Conservation (phyloP, 2,888 invertebrate genomes). For the Leucophenga montana region DNA sequence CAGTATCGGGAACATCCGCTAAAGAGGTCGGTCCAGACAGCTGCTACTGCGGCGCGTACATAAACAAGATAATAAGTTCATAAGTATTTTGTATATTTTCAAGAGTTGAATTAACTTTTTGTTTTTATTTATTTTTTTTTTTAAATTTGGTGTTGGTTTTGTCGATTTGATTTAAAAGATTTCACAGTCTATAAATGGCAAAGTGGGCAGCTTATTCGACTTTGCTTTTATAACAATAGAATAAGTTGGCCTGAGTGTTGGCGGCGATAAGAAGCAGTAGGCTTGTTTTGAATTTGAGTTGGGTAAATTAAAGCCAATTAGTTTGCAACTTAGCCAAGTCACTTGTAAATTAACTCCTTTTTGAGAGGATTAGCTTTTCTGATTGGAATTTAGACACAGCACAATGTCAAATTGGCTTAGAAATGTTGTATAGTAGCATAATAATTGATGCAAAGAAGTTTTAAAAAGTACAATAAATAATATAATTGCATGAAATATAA, state of each 20-base stretch:
- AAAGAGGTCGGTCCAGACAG: background rate
- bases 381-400: background rate
- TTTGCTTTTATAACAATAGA: no score
- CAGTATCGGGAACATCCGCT: background rate
- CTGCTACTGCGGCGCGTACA: conserved; percentile 35
- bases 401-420: no score
- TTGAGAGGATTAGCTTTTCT: background rate
- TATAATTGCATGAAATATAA: no score
- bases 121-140: conserved; percentile 35
- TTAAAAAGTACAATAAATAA: no score
- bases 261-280: conserved; percentile 36
- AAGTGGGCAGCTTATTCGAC: background rate
- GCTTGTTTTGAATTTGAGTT: background rate
- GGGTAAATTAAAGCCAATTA: conserved; percentile 18
- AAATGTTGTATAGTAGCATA: no score
- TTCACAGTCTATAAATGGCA: conserved; percentile 27
- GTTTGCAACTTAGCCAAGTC: background rate
- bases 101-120: conserved; percentile 34
- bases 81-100: conserved; percentile 58
- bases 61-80: conserved; percentile 66
- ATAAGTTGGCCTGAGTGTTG: background rate
- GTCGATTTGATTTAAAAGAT: conserved; percentile 57
- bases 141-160: no score
- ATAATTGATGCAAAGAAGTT: no score
- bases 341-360: no score